Evolutionary conservation across 2,888 invertebrate species (phyloP).

Genomic region (Cheilosia variabilis): DNA sequence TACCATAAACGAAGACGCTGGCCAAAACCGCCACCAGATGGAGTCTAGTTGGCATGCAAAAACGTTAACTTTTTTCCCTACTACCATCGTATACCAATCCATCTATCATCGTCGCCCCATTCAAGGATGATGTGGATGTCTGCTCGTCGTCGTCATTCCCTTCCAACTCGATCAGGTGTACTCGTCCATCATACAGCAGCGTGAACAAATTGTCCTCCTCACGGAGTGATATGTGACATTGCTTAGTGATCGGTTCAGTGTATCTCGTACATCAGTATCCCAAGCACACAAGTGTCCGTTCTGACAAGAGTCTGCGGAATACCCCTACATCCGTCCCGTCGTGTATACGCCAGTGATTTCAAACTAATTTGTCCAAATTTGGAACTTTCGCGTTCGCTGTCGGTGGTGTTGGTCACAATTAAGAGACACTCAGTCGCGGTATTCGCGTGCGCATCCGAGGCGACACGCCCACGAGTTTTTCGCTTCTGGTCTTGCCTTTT

Average conservation of each 20-base stretch:
- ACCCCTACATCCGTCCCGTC: slow-evolving; percentile 20
- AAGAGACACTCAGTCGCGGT: slow-evolving; percentile 46
- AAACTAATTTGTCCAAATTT: slow-evolving; percentile 72
- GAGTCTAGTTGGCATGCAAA: slow-evolving; percentile 61
- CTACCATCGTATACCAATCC: slow-evolving; percentile 47
- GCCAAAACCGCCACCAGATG: slow-evolving; percentile 59
- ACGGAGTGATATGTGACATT: slow-evolving; percentile 70
- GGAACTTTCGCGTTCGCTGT: slow-evolving; percentile 70
- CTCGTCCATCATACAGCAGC: slow-evolving; percentile 58
- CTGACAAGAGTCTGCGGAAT: slow-evolving; percentile 38
- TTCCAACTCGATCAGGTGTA: slow-evolving; percentile 69
- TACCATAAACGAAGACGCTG: slow-evolving; percentile 58
- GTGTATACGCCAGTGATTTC: slow-evolving; percentile 36
- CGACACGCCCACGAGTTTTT: slow-evolving; percentile 44
- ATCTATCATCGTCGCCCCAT: slow-evolving; percentile 58
- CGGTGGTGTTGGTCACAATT: slow-evolving; percentile 65
- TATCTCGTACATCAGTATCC: slow-evolving; percentile 67
- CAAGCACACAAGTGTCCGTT: slow-evolving; percentile 52
- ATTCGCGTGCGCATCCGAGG: slow-evolving; percentile 52
- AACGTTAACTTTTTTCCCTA: slow-evolving; percentile 6
- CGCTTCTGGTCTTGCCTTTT: slow-evolving; percentile 33
- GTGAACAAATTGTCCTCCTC: slow-evolving; percentile 72
- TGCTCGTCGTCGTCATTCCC: slow-evolving; percentile 36
- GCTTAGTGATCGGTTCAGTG: slow-evolving; percentile 67
- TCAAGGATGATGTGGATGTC: slow-evolving; percentile 66